A percentile compares a stretch with the other conserved stretches of the same genome.
Conservation (phyloP, 1,140 invertebrate genomes). For the Dendrolimus punctatus region DNA sequence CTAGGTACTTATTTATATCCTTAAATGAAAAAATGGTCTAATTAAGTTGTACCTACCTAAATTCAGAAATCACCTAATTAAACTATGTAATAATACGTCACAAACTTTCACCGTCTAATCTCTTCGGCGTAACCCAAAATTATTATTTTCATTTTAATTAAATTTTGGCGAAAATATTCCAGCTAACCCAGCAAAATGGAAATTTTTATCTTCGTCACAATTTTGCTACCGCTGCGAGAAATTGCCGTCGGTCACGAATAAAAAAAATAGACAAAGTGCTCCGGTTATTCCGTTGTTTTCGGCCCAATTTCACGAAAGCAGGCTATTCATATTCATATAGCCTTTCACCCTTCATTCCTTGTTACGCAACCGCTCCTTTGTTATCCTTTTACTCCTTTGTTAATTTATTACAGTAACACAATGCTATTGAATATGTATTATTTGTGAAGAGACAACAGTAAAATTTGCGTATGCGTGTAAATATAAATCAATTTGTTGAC, state of each 20-base stretch:
- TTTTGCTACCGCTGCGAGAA: conserved; percentile 7
- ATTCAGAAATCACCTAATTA: too few species aligned
- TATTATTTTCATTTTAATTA: too few species aligned
- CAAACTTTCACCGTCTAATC: too few species aligned
- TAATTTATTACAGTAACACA: conserved; percentile 28
- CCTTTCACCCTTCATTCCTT: conserved; percentile 54
- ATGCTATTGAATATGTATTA: conserved; percentile 1
- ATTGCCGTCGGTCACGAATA: conserved; percentile 10
- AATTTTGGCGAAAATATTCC: too few species aligned
- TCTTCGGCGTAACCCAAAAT: too few species aligned
- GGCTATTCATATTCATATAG: conserved; percentile 64
- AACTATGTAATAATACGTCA: too few species aligned
- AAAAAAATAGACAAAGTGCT: conserved; percentile 21
- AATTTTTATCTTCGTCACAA: conserved; percentile 10
- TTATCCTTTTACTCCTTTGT: conserved; percentile 40
- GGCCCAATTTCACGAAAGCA: conserved; percentile 57
- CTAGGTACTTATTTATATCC: too few species aligned
- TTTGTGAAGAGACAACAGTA: neutral
- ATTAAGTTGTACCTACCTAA: too few species aligned
- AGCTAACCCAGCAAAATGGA: conserved; percentile 2
- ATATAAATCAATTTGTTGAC: neutral
- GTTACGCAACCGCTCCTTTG: conserved; percentile 51
- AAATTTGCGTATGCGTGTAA: conserved; percentile 1
- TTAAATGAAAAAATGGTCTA: too few species aligned
- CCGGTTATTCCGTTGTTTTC: conserved; percentile 9